These are phyloP conservation scores for Melanostigma gelatinosum DNA, from an alignment of 2,113 vertebrate genomes.

Conservation along the genomic window DNA sequence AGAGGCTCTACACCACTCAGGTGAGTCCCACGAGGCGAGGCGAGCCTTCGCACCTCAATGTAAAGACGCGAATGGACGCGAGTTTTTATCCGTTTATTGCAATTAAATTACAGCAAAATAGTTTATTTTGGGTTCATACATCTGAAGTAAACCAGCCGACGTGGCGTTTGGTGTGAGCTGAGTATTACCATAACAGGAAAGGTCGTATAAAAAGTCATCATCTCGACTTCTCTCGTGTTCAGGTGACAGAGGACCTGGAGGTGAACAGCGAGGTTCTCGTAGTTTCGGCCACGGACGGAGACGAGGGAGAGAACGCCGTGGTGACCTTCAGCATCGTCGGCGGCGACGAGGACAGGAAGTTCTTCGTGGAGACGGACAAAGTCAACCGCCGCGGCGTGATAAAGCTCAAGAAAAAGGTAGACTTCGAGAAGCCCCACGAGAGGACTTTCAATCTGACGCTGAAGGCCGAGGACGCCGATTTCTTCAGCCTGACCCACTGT, in stretches of 20 bases:
- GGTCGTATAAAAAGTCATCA: neutral
- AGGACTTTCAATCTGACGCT: constrained; percentile 90
- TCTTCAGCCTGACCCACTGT: constrained; percentile 85
- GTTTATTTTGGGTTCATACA: neutral
- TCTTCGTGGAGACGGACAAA: constrained; percentile 90
- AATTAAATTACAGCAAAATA: neutral
- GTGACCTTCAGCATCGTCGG: constrained; percentile 88
- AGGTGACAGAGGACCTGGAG: constrained; percentile 85
- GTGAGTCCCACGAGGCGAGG: constrained; percentile 33
- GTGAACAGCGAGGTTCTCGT: constrained; percentile 85
- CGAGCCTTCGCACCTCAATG: no score
- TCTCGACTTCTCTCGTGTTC: constrained; percentile 15
- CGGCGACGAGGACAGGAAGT: constrained; percentile 89
- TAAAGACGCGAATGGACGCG: no score
- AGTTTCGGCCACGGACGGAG: constrained; percentile 87
- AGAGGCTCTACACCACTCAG: constrained; percentile 82
- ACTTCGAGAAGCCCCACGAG: constrained; percentile 91
- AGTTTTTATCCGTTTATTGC: no score
- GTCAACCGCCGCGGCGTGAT: constrained; percentile 82
- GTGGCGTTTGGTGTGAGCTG: no score
- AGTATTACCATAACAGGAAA: neutral
- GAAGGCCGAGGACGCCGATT: constrained; percentile 89
- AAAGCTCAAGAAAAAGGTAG: constrained; percentile 86
- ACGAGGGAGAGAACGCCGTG: constrained; percentile 88
- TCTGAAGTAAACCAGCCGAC: no score